Base-by-base conservation (phyloP, 37 sponge, comb jelly and placozoan species). In the Amphimedon queenslandica region DNA sequence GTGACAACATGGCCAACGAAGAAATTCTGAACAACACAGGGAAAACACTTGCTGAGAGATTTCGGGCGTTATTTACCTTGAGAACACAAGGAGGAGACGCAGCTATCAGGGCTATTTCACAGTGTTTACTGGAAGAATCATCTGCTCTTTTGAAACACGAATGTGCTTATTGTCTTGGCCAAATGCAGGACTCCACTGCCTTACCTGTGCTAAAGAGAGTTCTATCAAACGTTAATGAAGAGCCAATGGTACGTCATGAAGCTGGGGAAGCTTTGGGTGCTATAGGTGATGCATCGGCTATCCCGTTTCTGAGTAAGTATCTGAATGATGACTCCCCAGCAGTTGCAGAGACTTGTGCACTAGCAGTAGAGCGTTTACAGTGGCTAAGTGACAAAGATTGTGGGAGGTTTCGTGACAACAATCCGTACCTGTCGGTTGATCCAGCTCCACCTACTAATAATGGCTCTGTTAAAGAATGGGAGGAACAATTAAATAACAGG, bases 241-340 rank as follows among this genome's bases (percentile, higher is more conserved):
- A 92, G 30, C 43, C 88, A 2, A 94, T 99, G 82, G 99, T 99
- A 18, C 41, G 97, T 18, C 93, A 92, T 55, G 84, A 95, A 74
- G 99, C 99, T 4, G 99, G 87, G 25, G 99, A 99, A 75, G 99
- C 99, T 0, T 64, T 99, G 37, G 99, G 90, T 3, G 92, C 96
- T 10, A 91, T 95, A 57, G 92, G 89, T 21, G 86, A 91, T 51
- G 30, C 83, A 1, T 58, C 61, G 16, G 58, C 36, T 1, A 0
- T 13, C 0, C 40, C 40, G 31, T 24, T 73, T 5, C 73, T 96
- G 31, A 37, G 77, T 33, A 79, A 85, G 36, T 90, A 80, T 66
- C 37, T 51, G 0, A 41, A 33, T 27, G 93, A 93, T 64, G 23
- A 81, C 11, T 63, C 77, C 20, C 27, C 31, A 37, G 84, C 82